A percentile compares a stretch with the other conserved stretches of the same genome.
phyloP scores from a whole-genome alignment of 2,113 vertebrate species.

The Menidia beryllina region DNA sequence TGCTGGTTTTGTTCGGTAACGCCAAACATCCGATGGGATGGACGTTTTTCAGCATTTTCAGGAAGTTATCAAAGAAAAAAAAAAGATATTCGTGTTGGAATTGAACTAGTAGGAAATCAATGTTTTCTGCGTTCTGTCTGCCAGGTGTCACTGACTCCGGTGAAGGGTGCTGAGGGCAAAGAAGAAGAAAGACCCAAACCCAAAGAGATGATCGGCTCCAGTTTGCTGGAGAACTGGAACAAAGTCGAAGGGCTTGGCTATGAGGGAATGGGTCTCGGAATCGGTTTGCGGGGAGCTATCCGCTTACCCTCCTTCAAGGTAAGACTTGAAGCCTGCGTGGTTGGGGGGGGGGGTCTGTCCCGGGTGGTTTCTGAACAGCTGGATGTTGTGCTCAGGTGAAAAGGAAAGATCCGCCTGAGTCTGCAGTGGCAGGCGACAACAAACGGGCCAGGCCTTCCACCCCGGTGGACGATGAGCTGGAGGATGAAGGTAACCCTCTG shows the following conservation, averaged over 20 bases:
- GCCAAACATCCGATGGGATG: background rate
- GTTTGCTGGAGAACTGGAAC: slow-evolving; percentile 95
- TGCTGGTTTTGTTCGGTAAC: background rate
- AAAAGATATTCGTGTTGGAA: no score
- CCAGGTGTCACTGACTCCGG: slow-evolving; percentile 91
- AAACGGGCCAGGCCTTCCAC: slow-evolving; percentile 93
- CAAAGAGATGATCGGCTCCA: slow-evolving; percentile 90
- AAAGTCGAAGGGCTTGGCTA: slow-evolving; percentile 95
- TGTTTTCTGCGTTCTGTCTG: background rate
- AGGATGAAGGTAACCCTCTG: slow-evolving; percentile 89
- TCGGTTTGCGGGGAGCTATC: slow-evolving; percentile 93
- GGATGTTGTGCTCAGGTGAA: slow-evolving; percentile 87
- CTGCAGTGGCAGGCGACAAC: slow-evolving; percentile 87
- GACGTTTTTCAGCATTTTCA: background rate
- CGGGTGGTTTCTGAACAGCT: background rate
- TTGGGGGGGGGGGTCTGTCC: background rate
- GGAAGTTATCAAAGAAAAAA: background rate
- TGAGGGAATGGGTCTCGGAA: slow-evolving; percentile 93
- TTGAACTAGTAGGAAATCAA: no score
- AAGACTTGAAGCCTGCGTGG: background rate
- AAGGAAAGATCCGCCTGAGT: slow-evolving; percentile 95
- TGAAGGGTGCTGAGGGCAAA: slow-evolving; percentile 91
- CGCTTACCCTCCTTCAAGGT: slow-evolving; percentile 98
- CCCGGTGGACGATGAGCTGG: slow-evolving; percentile 92
- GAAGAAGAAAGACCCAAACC: slow-evolving; percentile 93